Evolutionary conservation across 2,113 vertebrate species (phyloP).

Genomic region (Zosterops borbonicus): DNA sequence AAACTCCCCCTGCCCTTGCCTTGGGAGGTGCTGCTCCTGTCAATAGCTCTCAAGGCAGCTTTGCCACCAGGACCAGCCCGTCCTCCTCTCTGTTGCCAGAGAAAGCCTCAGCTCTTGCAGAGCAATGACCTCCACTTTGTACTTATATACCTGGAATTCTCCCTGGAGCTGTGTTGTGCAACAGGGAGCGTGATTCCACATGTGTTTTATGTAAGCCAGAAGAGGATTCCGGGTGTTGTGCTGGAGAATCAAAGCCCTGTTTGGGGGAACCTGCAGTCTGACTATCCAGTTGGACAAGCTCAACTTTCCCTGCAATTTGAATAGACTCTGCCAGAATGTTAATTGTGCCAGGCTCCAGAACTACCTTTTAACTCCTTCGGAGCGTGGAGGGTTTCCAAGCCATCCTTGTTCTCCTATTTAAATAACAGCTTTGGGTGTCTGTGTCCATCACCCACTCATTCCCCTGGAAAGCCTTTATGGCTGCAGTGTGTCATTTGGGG

Average conservation of each 20-base stretch:
- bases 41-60: neutral
- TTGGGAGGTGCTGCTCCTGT: neutral
- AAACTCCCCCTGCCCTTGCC: neutral
- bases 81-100: neutral
- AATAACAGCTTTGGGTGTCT: neutral
- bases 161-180: neutral
- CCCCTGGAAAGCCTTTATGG: neutral
- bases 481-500: neutral
- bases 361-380: slow-evolving; percentile 32
- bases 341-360: neutral
- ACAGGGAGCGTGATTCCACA: neutral
- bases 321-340: slow-evolving; percentile 19
- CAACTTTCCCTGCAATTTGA: slow-evolving; percentile 39
- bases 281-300: slow-evolving; percentile 59
- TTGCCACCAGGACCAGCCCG: neutral
- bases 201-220: neutral
- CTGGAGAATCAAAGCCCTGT: slow-evolving; percentile 20
- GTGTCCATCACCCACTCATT: neutral
- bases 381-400: neutral
- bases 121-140: neutral
- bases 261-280: slow-evolving; percentile 25
- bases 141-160: neutral
- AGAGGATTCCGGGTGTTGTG: neutral
- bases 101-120: neutral
- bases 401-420: neutral